Percentiles rank a stretch among this genome's conserved stretches.
phyloP scores from a whole-genome alignment of 2,113 vertebrate genomes.

The Blennius ocellaris region DNA sequence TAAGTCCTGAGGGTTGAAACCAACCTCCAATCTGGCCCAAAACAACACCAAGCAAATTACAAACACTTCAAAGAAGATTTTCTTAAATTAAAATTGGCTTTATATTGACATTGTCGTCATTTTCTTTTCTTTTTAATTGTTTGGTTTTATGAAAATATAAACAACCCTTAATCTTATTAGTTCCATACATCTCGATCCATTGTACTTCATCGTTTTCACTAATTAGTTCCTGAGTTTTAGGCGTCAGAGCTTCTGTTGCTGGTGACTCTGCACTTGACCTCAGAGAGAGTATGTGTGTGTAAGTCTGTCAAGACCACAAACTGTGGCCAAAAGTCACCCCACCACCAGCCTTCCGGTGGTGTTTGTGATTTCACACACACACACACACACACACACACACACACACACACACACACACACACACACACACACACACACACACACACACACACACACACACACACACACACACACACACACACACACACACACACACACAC shows the following conservation, averaged over 20 bases:
- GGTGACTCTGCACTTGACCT: conserved; percentile 56
- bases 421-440: background rate
- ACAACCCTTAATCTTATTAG: too few relatives aligned
- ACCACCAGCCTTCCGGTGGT: conserved; percentile 40
- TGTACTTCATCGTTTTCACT: too few relatives aligned
- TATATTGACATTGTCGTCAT: too few relatives aligned
- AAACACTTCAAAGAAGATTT: too few relatives aligned
- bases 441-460: background rate
- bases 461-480: conserved; percentile 7
- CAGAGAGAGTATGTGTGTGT: conserved; percentile 36
- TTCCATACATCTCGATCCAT: too few relatives aligned
- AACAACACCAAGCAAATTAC: too few relatives aligned
- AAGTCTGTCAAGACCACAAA: conserved; percentile 49
- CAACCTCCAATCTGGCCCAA: too few relatives aligned
- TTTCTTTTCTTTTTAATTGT: too few relatives aligned
- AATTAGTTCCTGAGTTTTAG: too few relatives aligned
- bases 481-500: background rate
- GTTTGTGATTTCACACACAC: conserved; percentile 45
- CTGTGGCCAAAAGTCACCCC: conserved; percentile 30
- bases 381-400: background rate
- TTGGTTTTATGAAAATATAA: too few relatives aligned
- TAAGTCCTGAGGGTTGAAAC: too few relatives aligned
- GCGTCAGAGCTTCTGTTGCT: conserved; percentile 10
- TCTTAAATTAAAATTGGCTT: too few relatives aligned
- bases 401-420: background rate